Conservation (phyloP, 2,113 vertebrate genomes). For the Elgaria multicarinata region DNA sequence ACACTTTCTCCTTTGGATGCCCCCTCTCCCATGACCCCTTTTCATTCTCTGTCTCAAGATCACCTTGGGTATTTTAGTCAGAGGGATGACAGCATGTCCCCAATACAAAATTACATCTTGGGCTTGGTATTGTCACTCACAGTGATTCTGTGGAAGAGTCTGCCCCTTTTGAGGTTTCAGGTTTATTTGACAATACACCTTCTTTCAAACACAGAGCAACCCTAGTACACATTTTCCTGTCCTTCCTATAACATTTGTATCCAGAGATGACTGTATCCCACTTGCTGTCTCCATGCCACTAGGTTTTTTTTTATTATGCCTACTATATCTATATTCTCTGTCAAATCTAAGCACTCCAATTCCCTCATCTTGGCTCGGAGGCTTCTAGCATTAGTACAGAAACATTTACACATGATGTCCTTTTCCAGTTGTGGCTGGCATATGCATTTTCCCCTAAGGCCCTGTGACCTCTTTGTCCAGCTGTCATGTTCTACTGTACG, state of each 20-base stretch:
- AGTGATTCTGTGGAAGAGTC: no score
- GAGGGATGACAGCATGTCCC: no score
- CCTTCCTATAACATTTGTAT: background rate
- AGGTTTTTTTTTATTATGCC: background rate
- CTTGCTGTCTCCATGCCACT: background rate
- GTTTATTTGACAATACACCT: no score
- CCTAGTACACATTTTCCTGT: no score
- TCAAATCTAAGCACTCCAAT: background rate
- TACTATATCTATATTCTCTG: background rate
- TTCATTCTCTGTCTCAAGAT: no score
- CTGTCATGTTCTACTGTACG: background rate
- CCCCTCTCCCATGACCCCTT: no score
- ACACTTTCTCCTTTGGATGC: no score
- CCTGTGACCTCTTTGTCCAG: background rate
- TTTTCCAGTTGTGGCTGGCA: background rate
- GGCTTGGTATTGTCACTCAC: no score
- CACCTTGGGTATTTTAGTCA: no score
- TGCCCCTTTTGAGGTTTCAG: no score
- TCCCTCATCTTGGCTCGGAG: background rate
- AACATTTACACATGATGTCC: background rate
- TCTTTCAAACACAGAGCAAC: no score
- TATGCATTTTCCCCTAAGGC: background rate
- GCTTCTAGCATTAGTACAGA: background rate
- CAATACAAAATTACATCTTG: no score
- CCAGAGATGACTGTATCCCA: background rate